Evolutionary conservation across 2,797 vertebrate species (phyloP).

Genomic region (Tokudaia tokunoshimensis): DNA sequence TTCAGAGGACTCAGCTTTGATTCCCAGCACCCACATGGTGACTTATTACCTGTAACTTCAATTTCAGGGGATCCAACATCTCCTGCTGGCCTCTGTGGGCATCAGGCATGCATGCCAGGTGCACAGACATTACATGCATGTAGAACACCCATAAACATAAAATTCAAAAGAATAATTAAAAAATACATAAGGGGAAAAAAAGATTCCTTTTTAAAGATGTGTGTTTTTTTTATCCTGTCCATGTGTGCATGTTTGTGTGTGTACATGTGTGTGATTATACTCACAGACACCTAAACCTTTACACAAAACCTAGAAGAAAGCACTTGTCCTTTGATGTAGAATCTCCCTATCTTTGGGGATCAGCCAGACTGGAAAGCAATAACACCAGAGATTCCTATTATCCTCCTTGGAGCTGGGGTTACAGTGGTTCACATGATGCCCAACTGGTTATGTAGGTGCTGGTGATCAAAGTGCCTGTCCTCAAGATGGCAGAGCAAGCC

Average conservation of each 20-base stretch:
- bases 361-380: not conserved
- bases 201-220: not conserved
- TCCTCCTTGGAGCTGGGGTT: not conserved
- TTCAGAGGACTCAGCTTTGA: not conserved
- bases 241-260: not conserved
- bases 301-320: not conserved
- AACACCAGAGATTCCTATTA: not conserved
- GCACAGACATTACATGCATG: not conserved
- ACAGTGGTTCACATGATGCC: not conserved
- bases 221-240: not conserved
- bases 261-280: too few relatives aligned
- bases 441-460: not conserved
- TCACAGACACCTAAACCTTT: not conserved
- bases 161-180: not conserved
- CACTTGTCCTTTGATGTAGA: not conserved
- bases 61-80: not conserved
- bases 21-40: not conserved
- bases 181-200: not conserved
- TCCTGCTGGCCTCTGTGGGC: not conserved
- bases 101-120: not conserved
- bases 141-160: not conserved
- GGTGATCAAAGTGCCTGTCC: too few relatives aligned
- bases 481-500: too few relatives aligned
- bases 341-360: not conserved
- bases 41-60: not conserved